These are phyloP conservation scores for Platynereis dumerilii DNA, from an alignment of 2,888 invertebrate species.

Conservation along the genomic window DNA sequence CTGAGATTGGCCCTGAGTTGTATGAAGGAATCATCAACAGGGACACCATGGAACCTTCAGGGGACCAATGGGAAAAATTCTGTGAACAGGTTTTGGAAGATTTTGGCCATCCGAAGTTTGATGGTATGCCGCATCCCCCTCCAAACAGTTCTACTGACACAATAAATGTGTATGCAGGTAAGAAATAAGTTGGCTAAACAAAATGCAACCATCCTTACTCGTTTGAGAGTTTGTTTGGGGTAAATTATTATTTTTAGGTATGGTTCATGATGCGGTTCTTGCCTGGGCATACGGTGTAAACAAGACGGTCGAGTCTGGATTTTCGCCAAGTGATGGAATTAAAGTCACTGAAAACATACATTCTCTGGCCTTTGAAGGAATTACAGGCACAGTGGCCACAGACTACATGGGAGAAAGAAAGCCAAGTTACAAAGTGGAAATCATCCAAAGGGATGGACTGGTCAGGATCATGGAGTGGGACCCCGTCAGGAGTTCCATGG, in stretches of 20 bases:
- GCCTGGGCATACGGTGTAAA: conserved; percentile 6
- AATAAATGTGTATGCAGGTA: not conserved
- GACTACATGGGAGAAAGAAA: not conserved
- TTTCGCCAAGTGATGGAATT: not conserved
- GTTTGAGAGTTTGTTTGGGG: no score
- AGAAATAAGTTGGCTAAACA: no score
- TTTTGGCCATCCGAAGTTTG: not conserved
- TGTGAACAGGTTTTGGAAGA: not conserved
- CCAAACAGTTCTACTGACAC: not conserved
- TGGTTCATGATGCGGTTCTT: conserved; percentile 3
- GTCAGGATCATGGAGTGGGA: not conserved
- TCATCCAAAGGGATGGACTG: not conserved
- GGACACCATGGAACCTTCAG: not conserved
- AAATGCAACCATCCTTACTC: no score
- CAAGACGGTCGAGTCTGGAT: not conserved
- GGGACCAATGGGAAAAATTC: not conserved
- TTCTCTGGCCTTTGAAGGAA: not conserved
- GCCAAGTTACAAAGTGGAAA: not conserved
- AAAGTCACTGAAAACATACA: not conserved
- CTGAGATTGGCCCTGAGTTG: not conserved
- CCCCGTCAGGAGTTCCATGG: not conserved
- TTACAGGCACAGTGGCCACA: not conserved
- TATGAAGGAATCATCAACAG: not conserved
- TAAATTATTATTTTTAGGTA: not conserved
- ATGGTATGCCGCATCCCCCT: not conserved